Evolutionary conservation across 2,113 vertebrate genomes (phyloP).

Genomic region (Phaethon lepturus): DNA sequence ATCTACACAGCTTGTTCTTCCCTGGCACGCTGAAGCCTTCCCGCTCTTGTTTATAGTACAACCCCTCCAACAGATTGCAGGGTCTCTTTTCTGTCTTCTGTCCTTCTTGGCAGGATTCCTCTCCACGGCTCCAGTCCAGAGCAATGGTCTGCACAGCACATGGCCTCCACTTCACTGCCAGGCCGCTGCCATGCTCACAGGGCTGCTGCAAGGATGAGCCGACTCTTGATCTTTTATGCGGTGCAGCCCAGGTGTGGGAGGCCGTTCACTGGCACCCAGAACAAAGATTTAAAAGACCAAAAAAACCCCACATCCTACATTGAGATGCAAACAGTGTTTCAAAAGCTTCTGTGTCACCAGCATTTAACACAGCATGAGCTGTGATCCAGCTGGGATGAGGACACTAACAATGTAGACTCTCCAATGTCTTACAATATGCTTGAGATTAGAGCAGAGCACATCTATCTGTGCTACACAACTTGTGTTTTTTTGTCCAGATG

Average conservation of each 20-base stretch:
- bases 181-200: not conserved
- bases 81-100: slow-evolving; percentile 65
- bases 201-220: not conserved
- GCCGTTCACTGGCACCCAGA: not conserved
- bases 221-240: not conserved
- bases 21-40: slow-evolving; percentile 38
- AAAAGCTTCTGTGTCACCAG: not conserved
- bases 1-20: slow-evolving; percentile 43
- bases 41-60: slow-evolving; percentile 59
- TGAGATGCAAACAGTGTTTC: not conserved
- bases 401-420: not conserved
- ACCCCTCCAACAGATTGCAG: slow-evolving; percentile 57
- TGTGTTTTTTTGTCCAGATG: not conserved
- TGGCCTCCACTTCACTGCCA: not conserved
- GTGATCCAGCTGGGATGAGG: not conserved
- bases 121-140: slow-evolving; percentile 49
- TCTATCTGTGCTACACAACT: not conserved
- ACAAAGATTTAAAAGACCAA: not conserved
- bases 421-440: not conserved
- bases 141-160: slow-evolving; percentile 46
- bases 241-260: not conserved
- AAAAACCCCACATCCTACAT: accelerated
- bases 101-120: slow-evolving; percentile 59
- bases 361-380: not conserved
- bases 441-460: not conserved